Base-by-base conservation (phyloP, 2,113 vertebrate genomes). In the Podarcis cretensis region DNA sequence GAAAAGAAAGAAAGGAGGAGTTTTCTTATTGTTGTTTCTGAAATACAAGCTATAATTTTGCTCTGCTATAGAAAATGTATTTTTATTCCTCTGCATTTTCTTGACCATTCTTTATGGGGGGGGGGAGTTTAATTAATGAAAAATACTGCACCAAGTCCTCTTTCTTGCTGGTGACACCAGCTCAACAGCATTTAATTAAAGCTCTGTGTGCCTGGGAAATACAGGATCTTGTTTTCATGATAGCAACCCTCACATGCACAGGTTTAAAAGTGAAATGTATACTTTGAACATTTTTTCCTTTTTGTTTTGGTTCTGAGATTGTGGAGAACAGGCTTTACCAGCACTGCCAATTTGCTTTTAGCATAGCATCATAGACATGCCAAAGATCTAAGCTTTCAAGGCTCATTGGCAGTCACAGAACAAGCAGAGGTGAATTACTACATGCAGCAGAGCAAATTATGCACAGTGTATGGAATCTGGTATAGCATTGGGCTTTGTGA, bases 181-280 rank as follows among this genome's bases (percentile, higher is more conserved):
- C 76, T 93, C 68, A 91, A 69, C 48, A 91, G 57, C 82, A 25
- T 93, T 94, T 94, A 95, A 93, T 94, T 94, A 95, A 89, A 91
- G 92, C 89, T 84, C 89, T 84, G 20, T 95, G 93, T 95, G 88
- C 84, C 92, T 69, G 88, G 89, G 57, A 79, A 65, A 81, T 93
- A 91, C 76, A 89, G 0, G 18, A 95, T 91, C 86, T 89, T n/a
- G 68, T 94, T 94, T 94, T 91, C 76, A n/a, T 94, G 91, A 91
- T 90, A 91, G 48, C 85, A 87, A 16, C 79, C 87, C 2, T 25
- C n/a, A 48, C 0, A 0, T 87, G 90, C 86, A 74, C 40, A 13
- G 81, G 83, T 91, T 93, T 91, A 87, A 40, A 92, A 93, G 68
- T 91, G 78, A 87, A 92, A 83, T 89, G 71, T 81, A 90, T 85